phyloP scores from a whole-genome alignment of 2,888 invertebrate species.

The Lagria hirta region DNA sequence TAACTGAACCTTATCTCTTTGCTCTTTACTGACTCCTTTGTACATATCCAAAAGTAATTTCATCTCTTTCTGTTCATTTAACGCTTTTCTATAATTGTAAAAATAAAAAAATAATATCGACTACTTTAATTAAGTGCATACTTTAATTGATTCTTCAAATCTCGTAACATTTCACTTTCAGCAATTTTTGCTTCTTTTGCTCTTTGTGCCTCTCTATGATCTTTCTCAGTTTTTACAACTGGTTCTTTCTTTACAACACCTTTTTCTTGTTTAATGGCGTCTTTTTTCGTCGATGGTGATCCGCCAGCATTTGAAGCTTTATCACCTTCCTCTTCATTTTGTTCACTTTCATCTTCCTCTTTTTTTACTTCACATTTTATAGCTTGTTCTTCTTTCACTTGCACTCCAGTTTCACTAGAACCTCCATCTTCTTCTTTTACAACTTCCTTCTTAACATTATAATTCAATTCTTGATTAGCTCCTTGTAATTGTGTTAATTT shows the following conservation, averaged over 20 bases:
- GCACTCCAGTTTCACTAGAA: constrained; percentile 45
- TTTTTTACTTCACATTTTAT: constrained; percentile 47
- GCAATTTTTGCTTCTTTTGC: constrained; percentile 65
- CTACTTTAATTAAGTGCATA: constrained; percentile 53
- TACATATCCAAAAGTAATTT: constrained; percentile 94
- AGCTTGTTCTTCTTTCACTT: constrained; percentile 51
- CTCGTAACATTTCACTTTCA: constrained; percentile 78
- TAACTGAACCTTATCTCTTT: constrained; percentile 91
- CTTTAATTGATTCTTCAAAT: constrained; percentile 91
- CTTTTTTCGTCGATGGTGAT: constrained; percentile 61
- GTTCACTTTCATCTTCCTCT: constrained; percentile 54
- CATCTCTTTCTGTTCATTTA: constrained; percentile 92
- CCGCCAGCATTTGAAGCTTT: constrained; percentile 48
- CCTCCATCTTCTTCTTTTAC: constrained; percentile 53
- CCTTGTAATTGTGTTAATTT: constrained; percentile 61
- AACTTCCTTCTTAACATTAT: constrained; percentile 56
- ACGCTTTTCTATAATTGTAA: constrained; percentile 70
- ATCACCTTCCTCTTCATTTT: constrained; percentile 54
- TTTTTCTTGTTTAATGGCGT: constrained; percentile 58
- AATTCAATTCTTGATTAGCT: constrained; percentile 59
- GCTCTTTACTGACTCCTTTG: constrained; percentile 95
- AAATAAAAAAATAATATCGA: constrained; percentile 5
- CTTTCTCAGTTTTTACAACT: constrained; percentile 64
- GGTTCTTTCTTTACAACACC: constrained; percentile 63
- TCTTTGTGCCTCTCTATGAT: constrained; percentile 63